Conservation (phyloP, 1,140 invertebrate genomes). For the Cyphomyrmex costatus region DNA sequence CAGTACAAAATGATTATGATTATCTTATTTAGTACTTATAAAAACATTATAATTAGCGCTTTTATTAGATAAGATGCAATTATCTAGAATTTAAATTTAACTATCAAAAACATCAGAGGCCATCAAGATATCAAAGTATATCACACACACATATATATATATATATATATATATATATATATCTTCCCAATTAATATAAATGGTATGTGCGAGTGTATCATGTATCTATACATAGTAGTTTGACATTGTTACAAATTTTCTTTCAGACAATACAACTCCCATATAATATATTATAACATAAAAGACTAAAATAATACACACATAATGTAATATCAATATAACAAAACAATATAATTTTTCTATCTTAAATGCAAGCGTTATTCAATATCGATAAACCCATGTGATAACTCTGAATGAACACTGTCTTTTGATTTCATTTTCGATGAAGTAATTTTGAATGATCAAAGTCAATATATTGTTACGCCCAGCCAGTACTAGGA, state of each 20-base stretch:
- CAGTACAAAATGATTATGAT: neutral
- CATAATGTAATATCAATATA: neutral
- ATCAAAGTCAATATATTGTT: neutral
- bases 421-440: constrained; percentile 31
- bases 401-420: constrained; percentile 13
- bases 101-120: constrained; percentile 6
- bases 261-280: neutral
- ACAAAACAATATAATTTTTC: constrained; percentile 4
- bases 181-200: neutral
- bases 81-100: neutral
- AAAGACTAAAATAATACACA: neutral
- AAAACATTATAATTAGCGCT: neutral
- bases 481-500: no score
- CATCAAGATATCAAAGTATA: constrained; percentile 4
- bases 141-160: no score
- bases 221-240: neutral
- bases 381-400: neutral
- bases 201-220: neutral
- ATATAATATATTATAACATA: constrained; percentile 4
- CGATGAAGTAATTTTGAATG: constrained; percentile 10
- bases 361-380: neutral
- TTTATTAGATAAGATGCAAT: neutral
- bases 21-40: neutral
- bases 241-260: neutral
- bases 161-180: no score